Conservation (phyloP, 1,140 invertebrate genomes). For the Platyscapa corneri region DNA sequence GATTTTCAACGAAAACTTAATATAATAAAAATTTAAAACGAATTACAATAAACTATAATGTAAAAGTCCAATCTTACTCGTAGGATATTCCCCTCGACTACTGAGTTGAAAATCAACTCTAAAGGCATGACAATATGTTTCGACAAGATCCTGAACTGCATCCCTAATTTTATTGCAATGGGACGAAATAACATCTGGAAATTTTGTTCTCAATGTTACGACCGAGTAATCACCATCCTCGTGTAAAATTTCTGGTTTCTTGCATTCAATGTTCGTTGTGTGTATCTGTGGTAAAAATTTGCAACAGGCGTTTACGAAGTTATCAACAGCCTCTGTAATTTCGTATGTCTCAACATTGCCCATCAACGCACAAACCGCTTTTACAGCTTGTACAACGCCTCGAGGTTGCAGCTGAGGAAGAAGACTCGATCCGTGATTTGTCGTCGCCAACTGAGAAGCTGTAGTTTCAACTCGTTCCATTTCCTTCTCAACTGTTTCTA, state of each 20-base stretch:
- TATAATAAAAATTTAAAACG: too few relatives aligned
- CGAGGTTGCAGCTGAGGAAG: constrained; percentile 76
- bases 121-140: constrained; percentile 88
- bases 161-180: constrained; percentile 82
- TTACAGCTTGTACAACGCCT: constrained; percentile 89
- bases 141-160: constrained; percentile 84
- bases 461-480: constrained; percentile 83
- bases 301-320: constrained; percentile 80
- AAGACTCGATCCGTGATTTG: constrained; percentile 70
- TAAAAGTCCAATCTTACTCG: constrained; percentile 69
- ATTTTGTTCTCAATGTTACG: constrained; percentile 75
- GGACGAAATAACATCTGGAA: constrained; percentile 76
- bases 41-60: too few relatives aligned
- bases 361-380: constrained; percentile 91
- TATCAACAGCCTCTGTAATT: constrained; percentile 83
- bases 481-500: constrained; percentile 88
- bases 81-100: constrained; percentile 67
- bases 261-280: constrained; percentile 73
- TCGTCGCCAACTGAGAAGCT: constrained; percentile 75
- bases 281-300: constrained; percentile 71
- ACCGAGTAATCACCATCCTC: constrained; percentile 80
- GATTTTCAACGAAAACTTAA: too few relatives aligned
- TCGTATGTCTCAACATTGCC: constrained; percentile 91
- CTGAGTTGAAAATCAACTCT: constrained; percentile 85
- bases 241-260: constrained; percentile 76